These are phyloP conservation scores for Manis javanica DNA, from an alignment of 2,797 vertebrate genomes.

Conservation along the genomic window DNA sequence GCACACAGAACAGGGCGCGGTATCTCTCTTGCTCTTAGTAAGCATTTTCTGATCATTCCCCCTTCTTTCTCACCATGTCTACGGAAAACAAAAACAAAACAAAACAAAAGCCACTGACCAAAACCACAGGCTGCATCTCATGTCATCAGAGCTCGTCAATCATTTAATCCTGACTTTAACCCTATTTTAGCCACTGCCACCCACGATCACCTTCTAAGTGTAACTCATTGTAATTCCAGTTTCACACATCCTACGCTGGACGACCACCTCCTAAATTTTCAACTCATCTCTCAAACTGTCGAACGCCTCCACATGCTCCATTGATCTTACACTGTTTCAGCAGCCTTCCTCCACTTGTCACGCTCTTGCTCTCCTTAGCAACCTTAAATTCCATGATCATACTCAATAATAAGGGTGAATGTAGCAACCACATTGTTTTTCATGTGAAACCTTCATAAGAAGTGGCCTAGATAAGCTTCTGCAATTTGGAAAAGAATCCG, in stretches of 20 bases:
- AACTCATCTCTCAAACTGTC: background rate
- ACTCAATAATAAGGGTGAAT: no score
- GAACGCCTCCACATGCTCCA: background rate
- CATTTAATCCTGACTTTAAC: background rate
- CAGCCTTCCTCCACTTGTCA: background rate
- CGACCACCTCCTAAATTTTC: background rate
- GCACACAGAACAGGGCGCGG: background rate
- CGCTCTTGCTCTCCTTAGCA: background rate
- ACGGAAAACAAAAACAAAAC: background rate
- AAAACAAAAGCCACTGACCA: background rate
- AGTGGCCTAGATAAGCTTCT: no score
- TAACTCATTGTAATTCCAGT: background rate
- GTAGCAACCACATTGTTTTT: no score
- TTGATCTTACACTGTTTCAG: background rate
- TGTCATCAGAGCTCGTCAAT: background rate
- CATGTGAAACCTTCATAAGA: no score
- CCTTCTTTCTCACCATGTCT: background rate
- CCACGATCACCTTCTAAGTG: background rate
- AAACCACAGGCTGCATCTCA: background rate
- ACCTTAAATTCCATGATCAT: background rate
- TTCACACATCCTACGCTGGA: background rate
- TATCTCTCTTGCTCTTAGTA: background rate
- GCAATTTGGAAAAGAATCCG: no score
- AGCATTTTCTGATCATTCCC: background rate
- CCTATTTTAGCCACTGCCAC: background rate